A percentile compares a stretch with the other conserved stretches of the same genome.
These are phyloP conservation scores for Lasioglossum figueresi DNA, from an alignment of 2,888 invertebrate genomes.

Conservation along the genomic window DNA sequence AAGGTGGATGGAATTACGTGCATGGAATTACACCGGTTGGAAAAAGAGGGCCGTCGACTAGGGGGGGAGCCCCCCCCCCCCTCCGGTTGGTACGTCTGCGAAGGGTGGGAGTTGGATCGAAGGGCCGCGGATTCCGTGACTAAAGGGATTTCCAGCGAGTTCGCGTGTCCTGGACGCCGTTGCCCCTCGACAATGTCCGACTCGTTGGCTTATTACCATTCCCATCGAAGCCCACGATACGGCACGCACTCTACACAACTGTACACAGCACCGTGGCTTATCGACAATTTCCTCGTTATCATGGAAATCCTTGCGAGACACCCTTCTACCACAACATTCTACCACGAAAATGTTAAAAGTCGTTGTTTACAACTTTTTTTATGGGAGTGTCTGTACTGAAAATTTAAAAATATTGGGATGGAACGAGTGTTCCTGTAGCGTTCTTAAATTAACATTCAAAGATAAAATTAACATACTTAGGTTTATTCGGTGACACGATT, in stretches of 20 bases:
- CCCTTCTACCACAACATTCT: not conserved
- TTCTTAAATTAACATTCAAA: no score
- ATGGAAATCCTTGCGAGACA: conserved; percentile 15
- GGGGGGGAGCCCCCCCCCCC: no score
- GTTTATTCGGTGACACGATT: no score
- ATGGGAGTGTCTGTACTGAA: no score
- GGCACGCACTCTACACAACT: conserved; percentile 52
- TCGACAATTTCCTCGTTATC: conserved; percentile 44
- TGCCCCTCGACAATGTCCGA: conserved; percentile 54
- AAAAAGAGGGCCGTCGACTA: conserved; percentile 25
- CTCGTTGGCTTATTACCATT: conserved; percentile 68
- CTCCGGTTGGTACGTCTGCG: conserved; percentile 20
- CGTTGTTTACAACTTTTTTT: no score
- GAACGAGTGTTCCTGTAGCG: no score
- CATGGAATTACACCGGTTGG: conserved; percentile 61
- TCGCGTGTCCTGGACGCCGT: conserved; percentile 56
- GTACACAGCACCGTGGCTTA: conserved; percentile 19
- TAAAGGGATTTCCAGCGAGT: conserved; percentile 61
- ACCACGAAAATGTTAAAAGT: no score
- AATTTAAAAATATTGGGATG: no score
- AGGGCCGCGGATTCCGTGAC: conserved; percentile 65
- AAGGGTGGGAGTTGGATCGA: conserved; percentile 42
- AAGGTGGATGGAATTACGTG: conserved; percentile 66
- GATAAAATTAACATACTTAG: no score
- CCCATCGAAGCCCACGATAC: conserved; percentile 59